Base-by-base conservation (phyloP, 2,797 vertebrate species). In the Heteromormyrus szaboi region DNA sequence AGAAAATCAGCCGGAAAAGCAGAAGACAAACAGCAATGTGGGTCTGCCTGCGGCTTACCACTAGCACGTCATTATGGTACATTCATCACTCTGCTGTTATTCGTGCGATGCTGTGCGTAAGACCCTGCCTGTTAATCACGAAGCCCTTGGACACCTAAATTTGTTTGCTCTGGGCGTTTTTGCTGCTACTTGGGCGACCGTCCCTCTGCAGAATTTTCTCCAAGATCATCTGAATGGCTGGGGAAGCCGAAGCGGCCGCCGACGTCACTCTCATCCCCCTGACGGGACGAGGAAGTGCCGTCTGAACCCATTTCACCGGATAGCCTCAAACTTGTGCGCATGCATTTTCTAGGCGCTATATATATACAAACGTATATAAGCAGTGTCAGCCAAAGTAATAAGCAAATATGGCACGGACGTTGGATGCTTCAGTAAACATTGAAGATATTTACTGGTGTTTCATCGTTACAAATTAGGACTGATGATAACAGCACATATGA, bases 161-260 rank as follows among this genome's bases (percentile, higher is more conserved):
- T 88, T 84, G 86, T 87, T 81, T 44, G 90, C 46, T 68, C 59
- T 62, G 17, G 87, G 62, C 79, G 89, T 41, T 46, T 17, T 56
- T 2, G 54, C 19, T 59, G 19, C 37, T 44, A 33, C 41, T 50
- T 48, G 22, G 54, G 29, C 44, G 85, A 92, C 91, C 87, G 90
- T 90, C 91, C 89, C 91, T 91, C 93, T 93, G 94, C 94, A 93
- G 92, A 92, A 90, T 89, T 76, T 11, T 91, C 90, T 91, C 90
- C 86, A 89, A 91, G 92, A 90, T 91, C 89, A 87, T 22, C 90
- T 81, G 41, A 90, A 85, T 62, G 87, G 89, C 87, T 65, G 56
- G 54, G 48, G 48, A 86, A 87, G 41, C 54, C 89, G 51, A 48
- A 87, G 76, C 89, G 22, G 50, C 83, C 76, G 72, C 53, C 83